Conservation (phyloP, 2,888 invertebrate species). For the Tipula confusa region DNA sequence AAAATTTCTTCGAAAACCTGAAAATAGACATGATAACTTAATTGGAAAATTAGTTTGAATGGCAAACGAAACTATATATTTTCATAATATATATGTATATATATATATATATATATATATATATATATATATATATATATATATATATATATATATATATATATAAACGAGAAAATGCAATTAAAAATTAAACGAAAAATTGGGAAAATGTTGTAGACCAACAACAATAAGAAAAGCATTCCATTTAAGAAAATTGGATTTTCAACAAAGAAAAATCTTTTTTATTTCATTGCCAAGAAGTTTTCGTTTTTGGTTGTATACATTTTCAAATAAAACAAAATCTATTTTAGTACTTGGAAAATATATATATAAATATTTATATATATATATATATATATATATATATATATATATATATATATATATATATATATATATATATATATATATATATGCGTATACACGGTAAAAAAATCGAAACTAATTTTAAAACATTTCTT, state of each 20-base stretch:
- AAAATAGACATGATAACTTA: neutral
- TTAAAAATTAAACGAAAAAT: neutral
- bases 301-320: neutral
- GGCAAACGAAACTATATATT: neutral
- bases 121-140: too few species aligned
- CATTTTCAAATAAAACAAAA: neutral
- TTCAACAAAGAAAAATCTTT: neutral
- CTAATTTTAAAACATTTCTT: too few species aligned
- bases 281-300: neutral
- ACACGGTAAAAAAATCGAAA: too few species aligned
- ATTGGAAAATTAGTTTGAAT: neutral
- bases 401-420: too few species aligned
- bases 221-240: neutral
- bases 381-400: too few species aligned
- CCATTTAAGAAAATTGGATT: slow-evolving; percentile 20
- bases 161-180: neutral
- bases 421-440: too few species aligned
- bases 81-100: too few species aligned
- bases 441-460: too few species aligned
- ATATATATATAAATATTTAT: too few species aligned
- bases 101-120: too few species aligned
- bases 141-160: too few species aligned
- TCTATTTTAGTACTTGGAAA: too few species aligned
- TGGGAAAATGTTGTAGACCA: neutral
- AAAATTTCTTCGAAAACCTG: neutral